phyloP scores from a whole-genome alignment of 2,888 invertebrate genomes.

The Craniophora ligustri region DNA sequence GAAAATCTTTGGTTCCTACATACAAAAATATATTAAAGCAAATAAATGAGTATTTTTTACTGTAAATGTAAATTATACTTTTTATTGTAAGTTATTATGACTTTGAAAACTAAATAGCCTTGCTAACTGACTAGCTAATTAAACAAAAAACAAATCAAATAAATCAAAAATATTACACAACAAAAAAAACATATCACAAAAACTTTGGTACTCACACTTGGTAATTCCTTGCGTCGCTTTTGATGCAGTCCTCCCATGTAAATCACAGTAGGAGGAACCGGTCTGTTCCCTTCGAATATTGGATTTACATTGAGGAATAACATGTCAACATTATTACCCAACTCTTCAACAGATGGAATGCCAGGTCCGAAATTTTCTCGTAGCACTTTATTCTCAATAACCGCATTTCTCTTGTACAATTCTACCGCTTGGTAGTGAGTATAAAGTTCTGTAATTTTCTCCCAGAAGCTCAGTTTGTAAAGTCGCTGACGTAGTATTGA shows the following conservation, averaged over 20 bases:
- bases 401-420: conserved; percentile 3
- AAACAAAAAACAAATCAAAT: too few species aligned
- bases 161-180: background rate
- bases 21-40: too few species aligned
- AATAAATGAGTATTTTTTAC: too few species aligned
- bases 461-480: conserved; percentile 58
- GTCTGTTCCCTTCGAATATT: conserved; percentile 60
- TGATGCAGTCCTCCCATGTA: conserved; percentile 62
- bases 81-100: too few species aligned
- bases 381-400: conserved; percentile 35
- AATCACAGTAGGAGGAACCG: conserved; percentile 60
- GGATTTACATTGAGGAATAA: conserved; percentile 60
- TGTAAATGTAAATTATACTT: too few species aligned
- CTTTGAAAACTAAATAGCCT: too few species aligned
- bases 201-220: conserved; percentile 49
- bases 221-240: conserved; percentile 51
- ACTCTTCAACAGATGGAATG: conserved; percentile 45
- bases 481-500: conserved; percentile 36
- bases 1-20: too few species aligned
- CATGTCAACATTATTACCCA: conserved; percentile 60
- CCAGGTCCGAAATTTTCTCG: conserved; percentile 48
- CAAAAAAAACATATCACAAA: background rate
- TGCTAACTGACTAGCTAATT: too few species aligned
- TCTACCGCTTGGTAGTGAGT: conserved; percentile 26
- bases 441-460: conserved; percentile 57